Conservation (phyloP, 2,888 invertebrate species). For the Gastracanthus pulcherrimus region DNA sequence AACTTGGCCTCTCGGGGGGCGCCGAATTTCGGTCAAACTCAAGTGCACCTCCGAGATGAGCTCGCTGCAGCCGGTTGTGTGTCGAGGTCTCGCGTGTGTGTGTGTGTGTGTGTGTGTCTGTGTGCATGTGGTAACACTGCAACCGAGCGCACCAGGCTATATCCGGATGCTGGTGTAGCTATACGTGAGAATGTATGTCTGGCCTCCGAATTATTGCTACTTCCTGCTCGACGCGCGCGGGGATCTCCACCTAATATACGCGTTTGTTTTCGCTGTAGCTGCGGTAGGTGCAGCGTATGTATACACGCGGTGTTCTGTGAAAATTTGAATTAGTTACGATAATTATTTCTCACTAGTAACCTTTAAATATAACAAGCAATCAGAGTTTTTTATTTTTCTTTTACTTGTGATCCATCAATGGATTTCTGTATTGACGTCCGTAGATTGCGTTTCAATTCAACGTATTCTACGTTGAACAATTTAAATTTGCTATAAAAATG, state of each 20-base stretch:
- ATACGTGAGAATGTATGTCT: conserved; percentile 5
- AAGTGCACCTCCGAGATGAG: conserved; percentile 62
- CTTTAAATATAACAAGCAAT: background rate
- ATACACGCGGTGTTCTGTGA: background rate
- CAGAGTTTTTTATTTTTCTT: background rate
- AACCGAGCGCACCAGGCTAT: background rate
- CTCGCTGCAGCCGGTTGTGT: background rate
- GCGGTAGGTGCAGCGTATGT: conserved; percentile 28
- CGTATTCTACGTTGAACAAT: no score
- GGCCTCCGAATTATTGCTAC: conserved; percentile 42
- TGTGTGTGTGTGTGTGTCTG: background rate
- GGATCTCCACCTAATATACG: conserved; percentile 5
- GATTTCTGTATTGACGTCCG: no score
- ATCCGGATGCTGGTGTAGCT: conserved; percentile 5
- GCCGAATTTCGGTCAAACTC: conserved; percentile 62
- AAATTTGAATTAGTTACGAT: conserved; percentile 28
- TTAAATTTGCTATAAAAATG: no score
- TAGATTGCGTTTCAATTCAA: no score
- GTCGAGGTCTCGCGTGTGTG: background rate
- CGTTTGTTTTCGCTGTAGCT: conserved; percentile 37
- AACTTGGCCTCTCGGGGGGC: conserved; percentile 55
- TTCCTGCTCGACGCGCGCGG: conserved; percentile 28
- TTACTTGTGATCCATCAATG: background rate
- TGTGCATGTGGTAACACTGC: no score
- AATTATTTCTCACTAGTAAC: conserved; percentile 19